These are phyloP conservation scores for Probaryconus sp. DNA, from an alignment of 1,140 invertebrate genomes.

Conservation along the genomic window DNA sequence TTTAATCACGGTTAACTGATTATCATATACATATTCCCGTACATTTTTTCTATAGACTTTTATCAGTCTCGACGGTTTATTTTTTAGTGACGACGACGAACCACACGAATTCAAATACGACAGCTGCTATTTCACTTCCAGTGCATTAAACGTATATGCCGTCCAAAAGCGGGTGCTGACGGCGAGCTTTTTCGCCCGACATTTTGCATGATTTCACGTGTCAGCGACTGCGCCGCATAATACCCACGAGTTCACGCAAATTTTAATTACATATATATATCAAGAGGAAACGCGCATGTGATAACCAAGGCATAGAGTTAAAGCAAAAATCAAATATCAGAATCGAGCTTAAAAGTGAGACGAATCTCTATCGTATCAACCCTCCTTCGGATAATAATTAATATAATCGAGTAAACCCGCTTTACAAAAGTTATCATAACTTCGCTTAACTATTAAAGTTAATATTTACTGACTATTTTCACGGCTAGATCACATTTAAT, in stretches of 20 bases:
- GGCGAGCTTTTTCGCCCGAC: slow-evolving; percentile 66
- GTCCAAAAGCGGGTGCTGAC: slow-evolving; percentile 66
- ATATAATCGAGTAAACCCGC: not conserved
- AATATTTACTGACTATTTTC: not conserved
- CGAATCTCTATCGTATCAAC: not conserved
- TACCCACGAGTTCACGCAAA: slow-evolving; percentile 65
- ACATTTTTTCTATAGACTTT: slow-evolving; percentile 53
- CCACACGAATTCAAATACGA: slow-evolving; percentile 67
- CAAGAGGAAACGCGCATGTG: slow-evolving; percentile 24
- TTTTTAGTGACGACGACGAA: slow-evolving; percentile 41
- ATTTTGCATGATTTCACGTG: slow-evolving; percentile 74
- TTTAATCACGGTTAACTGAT: slow-evolving; percentile 38
- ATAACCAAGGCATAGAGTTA: slow-evolving; percentile 4
- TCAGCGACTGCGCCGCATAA: slow-evolving; percentile 68
- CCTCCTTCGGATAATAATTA: not conserved
- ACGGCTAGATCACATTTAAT: not conserved
- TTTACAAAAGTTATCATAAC: not conserved
- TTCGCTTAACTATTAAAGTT: not conserved
- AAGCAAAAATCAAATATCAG: slow-evolving; percentile 18
- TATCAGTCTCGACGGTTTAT: slow-evolving; percentile 55
- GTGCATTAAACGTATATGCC: slow-evolving; percentile 66
- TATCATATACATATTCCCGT: slow-evolving; percentile 45
- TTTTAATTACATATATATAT: slow-evolving; percentile 70
- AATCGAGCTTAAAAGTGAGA: not conserved
- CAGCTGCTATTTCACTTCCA: slow-evolving; percentile 72